Conservation (phyloP, 2,113 vertebrate species). For the Spizaetus ornatus region DNA sequence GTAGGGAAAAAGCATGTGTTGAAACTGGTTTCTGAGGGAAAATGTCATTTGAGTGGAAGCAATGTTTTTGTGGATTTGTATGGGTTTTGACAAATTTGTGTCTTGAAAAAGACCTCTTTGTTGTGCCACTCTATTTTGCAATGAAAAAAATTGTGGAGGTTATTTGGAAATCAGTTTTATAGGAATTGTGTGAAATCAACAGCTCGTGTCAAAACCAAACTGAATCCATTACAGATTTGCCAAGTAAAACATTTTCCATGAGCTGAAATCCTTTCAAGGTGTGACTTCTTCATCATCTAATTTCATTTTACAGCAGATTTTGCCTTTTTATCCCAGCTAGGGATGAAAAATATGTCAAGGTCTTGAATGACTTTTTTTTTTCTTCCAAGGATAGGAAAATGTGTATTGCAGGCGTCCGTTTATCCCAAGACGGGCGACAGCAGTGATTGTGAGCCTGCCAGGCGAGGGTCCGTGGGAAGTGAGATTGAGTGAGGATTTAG, state of each 20-base stretch:
- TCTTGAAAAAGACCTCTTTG: not conserved
- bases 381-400: not conserved
- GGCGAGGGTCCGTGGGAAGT: not conserved
- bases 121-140: not conserved
- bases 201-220: not conserved
- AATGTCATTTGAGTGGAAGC: not conserved
- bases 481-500: conserved; percentile 23
- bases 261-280: not conserved
- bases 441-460: not conserved
- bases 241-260: not conserved
- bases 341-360: conserved; percentile 2
- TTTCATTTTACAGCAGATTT: not conserved
- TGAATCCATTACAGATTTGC: not conserved
- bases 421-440: not conserved
- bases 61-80: not conserved
- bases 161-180: conserved; percentile 1
- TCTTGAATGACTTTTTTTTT: not conserved
- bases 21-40: not conserved
- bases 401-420: not conserved
- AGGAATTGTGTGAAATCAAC: not conserved
- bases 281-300: not conserved
- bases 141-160: not conserved
- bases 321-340: not conserved
- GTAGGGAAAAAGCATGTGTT: not conserved
- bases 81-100: not conserved